Percentiles rank a stretch among this genome's conserved stretches.
phyloP scores from a whole-genome alignment of 2,888 invertebrate genomes.

The Nysson spinosus region DNA sequence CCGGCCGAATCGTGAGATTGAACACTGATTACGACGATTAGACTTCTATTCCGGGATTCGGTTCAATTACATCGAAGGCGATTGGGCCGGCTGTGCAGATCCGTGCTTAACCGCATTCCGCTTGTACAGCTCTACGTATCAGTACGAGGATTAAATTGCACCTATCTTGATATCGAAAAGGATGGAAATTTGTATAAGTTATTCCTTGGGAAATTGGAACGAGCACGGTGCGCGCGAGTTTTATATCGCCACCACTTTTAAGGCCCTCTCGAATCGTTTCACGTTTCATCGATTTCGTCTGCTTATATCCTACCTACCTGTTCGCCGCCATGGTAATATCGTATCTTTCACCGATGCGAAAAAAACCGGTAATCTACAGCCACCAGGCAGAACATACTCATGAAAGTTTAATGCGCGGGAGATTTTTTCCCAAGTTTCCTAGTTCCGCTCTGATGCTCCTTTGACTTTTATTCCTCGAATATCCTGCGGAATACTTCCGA shows the following conservation, averaged over 20 bases:
- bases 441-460: no score
- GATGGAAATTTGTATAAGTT: slow-evolving; percentile 23
- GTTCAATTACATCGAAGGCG: slow-evolving; percentile 38
- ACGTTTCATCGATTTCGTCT: slow-evolving; percentile 35
- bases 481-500: no score
- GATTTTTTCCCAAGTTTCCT: slow-evolving; percentile 21
- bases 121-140: slow-evolving; percentile 5
- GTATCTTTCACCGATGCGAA: slow-evolving; percentile 1
- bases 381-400: slow-evolving; percentile 2
- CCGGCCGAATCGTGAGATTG: slow-evolving; percentile 40
- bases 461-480: no score
- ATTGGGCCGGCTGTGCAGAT: slow-evolving; percentile 12
- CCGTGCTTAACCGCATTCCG: slow-evolving; percentile 35
- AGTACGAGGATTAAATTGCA: slow-evolving; percentile 9
- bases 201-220: slow-evolving; percentile 25
- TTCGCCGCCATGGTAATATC: slow-evolving; percentile 25
- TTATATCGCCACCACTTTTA: slow-evolving; percentile 7
- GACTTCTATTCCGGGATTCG: slow-evolving; percentile 42
- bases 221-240: slow-evolving; percentile 14
- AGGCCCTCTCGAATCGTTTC: slow-evolving; percentile 2
- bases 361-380: slow-evolving; percentile 5
- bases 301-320: slow-evolving; percentile 21
- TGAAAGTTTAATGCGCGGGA: slow-evolving; percentile 33
- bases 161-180: not conserved
- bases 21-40: slow-evolving; percentile 60